Evolutionary conservation across 2,888 invertebrate species (phyloP), one percentile per base, ranked within the genome.

Genomic region (Eupithecia dodoneata): DNA sequence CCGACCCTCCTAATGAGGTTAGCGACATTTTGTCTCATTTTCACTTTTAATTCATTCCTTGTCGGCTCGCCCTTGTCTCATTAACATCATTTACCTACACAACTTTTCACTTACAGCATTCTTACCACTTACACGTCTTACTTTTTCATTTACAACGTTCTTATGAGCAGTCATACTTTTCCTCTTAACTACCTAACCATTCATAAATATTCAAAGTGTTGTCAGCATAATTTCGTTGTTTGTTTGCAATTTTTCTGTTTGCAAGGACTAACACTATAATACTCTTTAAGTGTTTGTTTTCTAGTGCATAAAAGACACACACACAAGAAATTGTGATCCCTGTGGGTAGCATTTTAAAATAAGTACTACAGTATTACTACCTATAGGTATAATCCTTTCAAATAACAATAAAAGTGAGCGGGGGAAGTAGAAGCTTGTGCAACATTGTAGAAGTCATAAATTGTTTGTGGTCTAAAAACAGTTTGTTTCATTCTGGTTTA

Each of bases 71-170:
- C 73, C 69, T 69, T 69, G 69, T 67, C 76, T 76, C 69, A 73
- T 78, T 76, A 77, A 73, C 70, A 73, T 71, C n/a, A 73, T 72
- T 75, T 55, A n/a, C n/a, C n/a, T n/a, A 75, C 75, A 77, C n/a
- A 55, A 71, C 41, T 77, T 73, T 75, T 77, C 73, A 75, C 73
- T 77, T 74, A 75, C 55, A 74, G 65, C n/a, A 72, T 74, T 67
- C 67, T 73, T 71, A 71, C 18, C n/a, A 63, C n/a, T n/a, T n/a
- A n/a, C n/a, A n/a, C n/a, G 63, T 4, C 10, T 30, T 59, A 18
- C 59, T 59, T 59, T 59, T 63, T 63, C 10, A 30, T 30, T 63
- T n/a, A 63, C 30, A 63, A 63, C 18, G 30, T 63, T 30, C n/a
- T 63, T 63, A 63, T 4, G 63, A 18, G 12, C 18, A 30, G 63